A percentile compares a stretch with the other conserved stretches of the same genome.
phyloP scores from a whole-genome alignment of 2,888 invertebrate species.

The Drosophila formosana region DNA sequence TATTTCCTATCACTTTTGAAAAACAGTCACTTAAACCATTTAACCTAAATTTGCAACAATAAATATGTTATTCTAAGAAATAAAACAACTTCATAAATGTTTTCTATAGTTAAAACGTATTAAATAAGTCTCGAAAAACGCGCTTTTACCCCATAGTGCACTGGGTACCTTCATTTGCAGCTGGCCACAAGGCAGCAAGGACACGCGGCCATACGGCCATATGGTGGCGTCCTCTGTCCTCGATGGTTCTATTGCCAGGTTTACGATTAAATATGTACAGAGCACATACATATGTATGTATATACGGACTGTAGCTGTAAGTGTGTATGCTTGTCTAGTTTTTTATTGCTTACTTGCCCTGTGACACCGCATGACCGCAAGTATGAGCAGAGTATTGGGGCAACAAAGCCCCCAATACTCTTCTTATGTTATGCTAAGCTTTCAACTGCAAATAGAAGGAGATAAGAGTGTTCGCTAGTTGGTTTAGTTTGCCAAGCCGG shows the following conservation, averaged over 20 bases:
- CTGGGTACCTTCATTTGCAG: conserved; percentile 73
- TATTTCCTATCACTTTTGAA: too few species aligned
- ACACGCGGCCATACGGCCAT: conserved; percentile 5
- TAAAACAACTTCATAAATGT: too few species aligned
- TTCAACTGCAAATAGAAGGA: background rate
- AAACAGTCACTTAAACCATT: too few species aligned
- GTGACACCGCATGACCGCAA: conserved; percentile 40
- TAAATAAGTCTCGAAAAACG: background rate
- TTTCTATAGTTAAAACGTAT: too few species aligned
- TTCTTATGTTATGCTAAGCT: conserved; percentile 33
- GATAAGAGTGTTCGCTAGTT: conserved; percentile 21
- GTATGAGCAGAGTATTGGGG: conserved; percentile 49
- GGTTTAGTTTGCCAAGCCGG: background rate
- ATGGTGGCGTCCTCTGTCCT: conserved; percentile 5
- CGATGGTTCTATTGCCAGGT: conserved; percentile 28
- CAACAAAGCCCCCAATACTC: conserved; percentile 60
- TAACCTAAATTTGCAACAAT: too few species aligned
- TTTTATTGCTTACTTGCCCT: conserved; percentile 46
- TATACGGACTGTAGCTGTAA: background rate
- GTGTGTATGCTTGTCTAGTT: conserved; percentile 24
- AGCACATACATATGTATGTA: conserved; percentile 1
- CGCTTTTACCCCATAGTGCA: background rate
- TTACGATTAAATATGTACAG: conserved; percentile 37
- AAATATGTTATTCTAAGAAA: too few species aligned
- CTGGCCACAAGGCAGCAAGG: conserved; percentile 44